These are phyloP conservation scores for Channa striata DNA, from an alignment of 2,797 vertebrate genomes.

Conservation along the genomic window DNA sequence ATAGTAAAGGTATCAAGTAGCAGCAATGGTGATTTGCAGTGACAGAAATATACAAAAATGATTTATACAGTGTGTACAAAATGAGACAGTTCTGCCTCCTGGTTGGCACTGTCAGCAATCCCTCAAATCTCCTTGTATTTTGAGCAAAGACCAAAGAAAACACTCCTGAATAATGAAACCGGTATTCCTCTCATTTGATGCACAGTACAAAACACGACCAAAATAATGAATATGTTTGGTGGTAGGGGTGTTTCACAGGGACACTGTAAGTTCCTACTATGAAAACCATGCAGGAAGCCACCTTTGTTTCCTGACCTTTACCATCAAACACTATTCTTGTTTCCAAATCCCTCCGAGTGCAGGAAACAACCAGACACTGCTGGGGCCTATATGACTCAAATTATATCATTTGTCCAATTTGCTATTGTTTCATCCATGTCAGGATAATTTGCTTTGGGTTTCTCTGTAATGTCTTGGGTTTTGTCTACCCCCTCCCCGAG, in stretches of 20 bases:
- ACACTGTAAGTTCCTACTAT: slow-evolving; percentile 53
- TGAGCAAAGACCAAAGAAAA: slow-evolving; percentile 68
- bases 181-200: slow-evolving; percentile 60
- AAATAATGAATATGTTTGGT: slow-evolving; percentile 81
- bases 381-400: slow-evolving; percentile 87
- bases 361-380: slow-evolving; percentile 80
- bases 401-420: slow-evolving; percentile 91
- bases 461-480: slow-evolving; percentile 85
- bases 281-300: slow-evolving; percentile 62
- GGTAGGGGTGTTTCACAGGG: slow-evolving; percentile 63
- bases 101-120: slow-evolving; percentile 72
- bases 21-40: slow-evolving; percentile 75
- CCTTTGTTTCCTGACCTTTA: slow-evolving; percentile 86
- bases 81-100: slow-evolving; percentile 52
- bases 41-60: slow-evolving; percentile 85
- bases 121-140: slow-evolving; percentile 75
- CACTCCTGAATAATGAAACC: slow-evolving; percentile 72
- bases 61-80: slow-evolving; percentile 84
- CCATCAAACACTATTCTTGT: slow-evolving; percentile 86
- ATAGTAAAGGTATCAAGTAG: slow-evolving; percentile 77
- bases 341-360: slow-evolving; percentile 84
- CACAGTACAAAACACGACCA: slow-evolving; percentile 77
- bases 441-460: slow-evolving; percentile 90
- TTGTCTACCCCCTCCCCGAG: slow-evolving; percentile 78
- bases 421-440: slow-evolving; percentile 90